These are phyloP conservation scores for Pterois miles DNA, from an alignment of 2,797 vertebrate genomes.

Conservation along the genomic window DNA sequence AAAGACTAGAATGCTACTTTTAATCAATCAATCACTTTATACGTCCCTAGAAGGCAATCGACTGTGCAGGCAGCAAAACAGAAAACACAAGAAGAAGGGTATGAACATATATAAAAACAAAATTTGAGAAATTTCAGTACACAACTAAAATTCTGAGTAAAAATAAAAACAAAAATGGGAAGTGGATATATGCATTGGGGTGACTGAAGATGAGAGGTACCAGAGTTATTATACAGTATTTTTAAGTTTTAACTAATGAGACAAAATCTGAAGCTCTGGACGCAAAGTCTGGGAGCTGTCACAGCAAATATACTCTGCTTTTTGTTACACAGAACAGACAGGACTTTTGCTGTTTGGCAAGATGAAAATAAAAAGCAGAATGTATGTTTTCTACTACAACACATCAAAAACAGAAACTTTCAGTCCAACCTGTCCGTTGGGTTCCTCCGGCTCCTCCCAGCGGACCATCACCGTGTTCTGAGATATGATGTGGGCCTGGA, in stretches of 20 bases:
- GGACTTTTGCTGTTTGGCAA: neutral
- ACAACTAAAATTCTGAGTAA: neutral
- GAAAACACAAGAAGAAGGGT: neutral
- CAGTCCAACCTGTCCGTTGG: slow-evolving; percentile 91
- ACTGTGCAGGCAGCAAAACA: neutral
- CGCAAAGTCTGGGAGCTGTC: neutral
- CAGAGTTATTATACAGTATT: neutral
- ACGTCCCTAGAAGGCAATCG: neutral
- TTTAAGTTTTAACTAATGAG: neutral
- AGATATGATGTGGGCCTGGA: slow-evolving; percentile 95
- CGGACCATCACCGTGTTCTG: slow-evolving; percentile 95
- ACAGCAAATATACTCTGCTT: neutral
- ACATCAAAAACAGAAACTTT: neutral
- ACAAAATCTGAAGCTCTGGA: neutral
- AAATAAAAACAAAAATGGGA: neutral
- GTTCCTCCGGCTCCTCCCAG: slow-evolving; percentile 98
- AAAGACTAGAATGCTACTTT: neutral
- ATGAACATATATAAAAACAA: neutral
- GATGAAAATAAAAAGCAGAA: neutral
- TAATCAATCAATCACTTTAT: neutral
- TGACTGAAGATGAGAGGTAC: no score
- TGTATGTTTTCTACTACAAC: neutral
- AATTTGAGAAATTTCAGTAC: rapidly evolving
- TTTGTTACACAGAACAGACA: neutral
- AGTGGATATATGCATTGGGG: neutral